Percentiles rank a stretch among this genome's conserved stretches.
These are phyloP conservation scores for Calliphora vomitoria DNA, from an alignment of 2,888 invertebrate genomes.

Conservation along the genomic window DNA sequence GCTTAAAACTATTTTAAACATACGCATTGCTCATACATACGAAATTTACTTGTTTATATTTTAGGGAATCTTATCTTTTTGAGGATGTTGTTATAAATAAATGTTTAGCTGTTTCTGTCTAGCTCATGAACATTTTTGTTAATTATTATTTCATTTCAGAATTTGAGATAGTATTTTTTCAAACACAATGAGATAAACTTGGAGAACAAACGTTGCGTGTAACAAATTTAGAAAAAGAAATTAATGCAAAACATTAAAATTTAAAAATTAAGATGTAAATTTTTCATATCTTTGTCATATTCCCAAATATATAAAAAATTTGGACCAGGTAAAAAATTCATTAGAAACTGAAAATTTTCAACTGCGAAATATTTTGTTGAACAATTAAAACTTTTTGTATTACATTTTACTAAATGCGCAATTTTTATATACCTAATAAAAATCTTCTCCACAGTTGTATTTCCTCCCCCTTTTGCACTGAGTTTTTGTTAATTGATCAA, in stretches of 20 bases:
- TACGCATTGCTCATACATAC: background rate
- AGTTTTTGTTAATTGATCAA: constrained; percentile 44
- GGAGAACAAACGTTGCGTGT: background rate
- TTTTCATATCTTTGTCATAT: no score
- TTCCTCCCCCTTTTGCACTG: background rate
- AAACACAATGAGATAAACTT: background rate
- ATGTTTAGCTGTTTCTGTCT: background rate
- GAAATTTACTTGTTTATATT: background rate
- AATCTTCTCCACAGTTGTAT: background rate
- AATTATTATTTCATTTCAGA: background rate
- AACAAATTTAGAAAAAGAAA: background rate
- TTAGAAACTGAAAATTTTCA: no score
- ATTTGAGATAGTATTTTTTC: background rate
- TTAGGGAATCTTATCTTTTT: constrained; percentile 3
- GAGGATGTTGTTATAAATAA: background rate
- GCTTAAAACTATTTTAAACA: constrained; percentile 5
- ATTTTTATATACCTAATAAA: constrained; percentile 18
- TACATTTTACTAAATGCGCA: background rate
- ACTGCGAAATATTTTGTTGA: no score
- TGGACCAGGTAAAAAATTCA: no score
- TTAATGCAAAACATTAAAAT: no score
- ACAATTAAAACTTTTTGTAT: no score
- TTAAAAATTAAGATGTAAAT: no score
- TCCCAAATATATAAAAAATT: no score
- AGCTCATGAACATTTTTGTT: background rate